These are phyloP conservation scores for Rhyacophila evoluta DNA, from an alignment of 2,888 invertebrate species.

Conservation along the genomic window DNA sequence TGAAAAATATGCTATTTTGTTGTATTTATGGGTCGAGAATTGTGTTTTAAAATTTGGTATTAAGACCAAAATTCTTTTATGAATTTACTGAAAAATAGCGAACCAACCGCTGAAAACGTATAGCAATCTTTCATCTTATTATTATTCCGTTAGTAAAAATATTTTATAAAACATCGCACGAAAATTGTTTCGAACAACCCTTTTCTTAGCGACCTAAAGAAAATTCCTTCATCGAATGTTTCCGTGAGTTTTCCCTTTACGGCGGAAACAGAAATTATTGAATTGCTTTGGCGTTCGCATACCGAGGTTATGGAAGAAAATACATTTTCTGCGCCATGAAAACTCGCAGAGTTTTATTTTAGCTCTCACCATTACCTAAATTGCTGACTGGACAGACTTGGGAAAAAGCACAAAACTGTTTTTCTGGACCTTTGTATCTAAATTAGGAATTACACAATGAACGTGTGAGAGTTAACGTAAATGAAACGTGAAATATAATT, in stretches of 20 bases:
- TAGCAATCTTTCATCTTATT: background rate
- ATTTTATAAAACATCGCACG: background rate
- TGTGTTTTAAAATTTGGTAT: no score
- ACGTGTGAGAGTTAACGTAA: background rate
- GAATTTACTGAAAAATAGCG: no score
- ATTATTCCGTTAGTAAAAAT: background rate
- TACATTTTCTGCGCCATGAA: slow-evolving; percentile 6
- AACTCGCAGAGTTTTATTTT: slow-evolving; percentile 11
- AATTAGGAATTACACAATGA: background rate
- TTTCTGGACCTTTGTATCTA: slow-evolving; percentile 27
- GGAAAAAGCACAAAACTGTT: slow-evolving; percentile 20
- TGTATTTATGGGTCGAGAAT: no score
- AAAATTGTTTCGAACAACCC: slow-evolving; percentile 14
- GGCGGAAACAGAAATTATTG: slow-evolving; percentile 26
- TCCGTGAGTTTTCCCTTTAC: slow-evolving; percentile 9
- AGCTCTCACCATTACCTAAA: slow-evolving; percentile 33
- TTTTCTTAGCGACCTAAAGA: background rate
- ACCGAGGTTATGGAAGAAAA: background rate
- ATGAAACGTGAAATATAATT: slow-evolving; percentile 10
- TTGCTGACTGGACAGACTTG: slow-evolving; percentile 37
- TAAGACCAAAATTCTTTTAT: no score
- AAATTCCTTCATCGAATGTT: slow-evolving; percentile 20
- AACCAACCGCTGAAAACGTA: no score
- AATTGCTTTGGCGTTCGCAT: background rate
- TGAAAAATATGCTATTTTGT: no score